Conservation (phyloP, 2,797 vertebrate species). For the Parotocinclus haroldoi region DNA sequence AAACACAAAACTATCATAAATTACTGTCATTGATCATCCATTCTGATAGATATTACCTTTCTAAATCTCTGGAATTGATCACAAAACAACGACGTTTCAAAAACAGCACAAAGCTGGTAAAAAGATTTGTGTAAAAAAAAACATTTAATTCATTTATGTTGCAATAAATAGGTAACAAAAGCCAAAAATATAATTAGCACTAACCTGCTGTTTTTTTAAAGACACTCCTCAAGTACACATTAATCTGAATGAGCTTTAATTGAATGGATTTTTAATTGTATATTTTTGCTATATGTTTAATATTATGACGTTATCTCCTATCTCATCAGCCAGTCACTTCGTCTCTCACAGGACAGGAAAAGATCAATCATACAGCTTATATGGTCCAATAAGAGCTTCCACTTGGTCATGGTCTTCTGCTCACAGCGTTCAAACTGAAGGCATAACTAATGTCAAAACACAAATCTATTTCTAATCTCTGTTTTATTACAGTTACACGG, state of each 20-base stretch:
- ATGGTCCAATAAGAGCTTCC: constrained; percentile 15
- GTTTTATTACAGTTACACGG: background rate
- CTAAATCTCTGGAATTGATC: constrained; percentile 23
- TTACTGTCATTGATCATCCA: too few relatives aligned
- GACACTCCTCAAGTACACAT: constrained; percentile 12
- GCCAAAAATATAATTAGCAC: constrained; percentile 12
- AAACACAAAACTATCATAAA: too few relatives aligned
- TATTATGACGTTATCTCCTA: background rate
- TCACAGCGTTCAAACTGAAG: too few relatives aligned
- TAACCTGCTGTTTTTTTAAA: constrained; percentile 16
- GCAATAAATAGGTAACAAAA: too few relatives aligned
- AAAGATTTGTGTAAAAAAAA: too few relatives aligned
- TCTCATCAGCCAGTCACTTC: constrained; percentile 15
- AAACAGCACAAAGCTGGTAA: too few relatives aligned
- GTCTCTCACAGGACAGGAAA: constrained; percentile 1
- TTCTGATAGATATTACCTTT: constrained; percentile 22
- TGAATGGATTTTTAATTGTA: constrained; percentile 3
- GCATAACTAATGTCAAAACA: constrained; percentile 7
- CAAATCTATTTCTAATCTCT: background rate
- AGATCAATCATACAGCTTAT: constrained; percentile 10
- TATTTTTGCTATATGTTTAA: too few relatives aligned
- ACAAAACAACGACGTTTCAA: too few relatives aligned
- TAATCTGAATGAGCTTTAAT: constrained; percentile 12
- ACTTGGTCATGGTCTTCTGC: constrained; percentile 12
- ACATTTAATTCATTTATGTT: too few relatives aligned